phyloP scores from a whole-genome alignment of 2,888 invertebrate species.

The Germaria angustata region DNA sequence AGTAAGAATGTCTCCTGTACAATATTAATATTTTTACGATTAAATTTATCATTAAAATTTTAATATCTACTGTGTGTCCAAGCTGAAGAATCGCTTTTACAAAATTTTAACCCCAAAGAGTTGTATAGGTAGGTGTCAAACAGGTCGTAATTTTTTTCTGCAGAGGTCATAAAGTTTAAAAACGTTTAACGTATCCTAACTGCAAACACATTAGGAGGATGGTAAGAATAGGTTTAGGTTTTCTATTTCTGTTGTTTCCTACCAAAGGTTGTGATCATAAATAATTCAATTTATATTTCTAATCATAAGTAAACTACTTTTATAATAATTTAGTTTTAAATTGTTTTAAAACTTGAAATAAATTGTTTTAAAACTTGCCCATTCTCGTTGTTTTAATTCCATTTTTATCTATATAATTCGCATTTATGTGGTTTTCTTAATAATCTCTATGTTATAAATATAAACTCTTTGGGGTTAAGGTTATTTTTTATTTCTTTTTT shows the following conservation, averaged over 20 bases:
- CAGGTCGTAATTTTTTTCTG: constrained; percentile 25
- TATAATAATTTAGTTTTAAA: constrained; percentile 61
- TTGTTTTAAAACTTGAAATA: constrained; percentile 66
- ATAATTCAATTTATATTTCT: constrained; percentile 14
- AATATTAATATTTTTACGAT: constrained; percentile 25
- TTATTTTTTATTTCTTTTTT: background rate
- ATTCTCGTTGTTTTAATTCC: constrained; percentile 64
- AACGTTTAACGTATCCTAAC: background rate
- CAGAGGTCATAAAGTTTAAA: background rate
- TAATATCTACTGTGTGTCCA: constrained; percentile 57
- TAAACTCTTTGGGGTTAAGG: constrained; percentile 61
- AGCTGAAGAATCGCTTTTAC: constrained; percentile 53
- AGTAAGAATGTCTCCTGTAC: constrained; percentile 74
- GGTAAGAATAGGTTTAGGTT: background rate
- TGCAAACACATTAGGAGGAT: background rate
- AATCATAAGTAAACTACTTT: constrained; percentile 50
- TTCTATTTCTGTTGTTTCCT: constrained; percentile 2
- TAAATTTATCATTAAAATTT: constrained; percentile 66
- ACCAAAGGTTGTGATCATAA: constrained; percentile 14
- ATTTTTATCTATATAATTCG: background rate
- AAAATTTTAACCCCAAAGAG: constrained; percentile 62
- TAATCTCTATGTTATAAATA: constrained; percentile 1
- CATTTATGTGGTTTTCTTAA: background rate
- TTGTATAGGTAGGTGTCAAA: constrained; percentile 20
- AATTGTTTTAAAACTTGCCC: constrained; percentile 64